Base-by-base conservation (phyloP, 53 echinoderm and acorn worm species). In the Antedon mediterranea region DNA sequence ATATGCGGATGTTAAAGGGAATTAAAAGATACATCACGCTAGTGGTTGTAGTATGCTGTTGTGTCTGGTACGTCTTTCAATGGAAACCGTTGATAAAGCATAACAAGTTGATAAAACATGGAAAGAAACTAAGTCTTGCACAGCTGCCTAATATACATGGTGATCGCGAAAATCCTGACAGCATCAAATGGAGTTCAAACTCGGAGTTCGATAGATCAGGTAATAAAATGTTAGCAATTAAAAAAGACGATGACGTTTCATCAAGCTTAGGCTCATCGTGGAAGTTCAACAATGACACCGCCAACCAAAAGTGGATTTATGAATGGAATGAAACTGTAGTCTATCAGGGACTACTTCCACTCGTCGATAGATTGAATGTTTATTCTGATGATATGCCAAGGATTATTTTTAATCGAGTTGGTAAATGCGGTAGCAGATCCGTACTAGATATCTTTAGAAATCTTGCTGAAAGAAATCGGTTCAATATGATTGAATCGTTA, bases 351-450 rank as follows among this genome's bases (percentile, higher is more conserved):
- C 2, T 57, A 23, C 20, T 57, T 6, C 57, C 57, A 18, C 57
- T 57, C 23, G 57, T 57, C 23, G 57, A 57, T 13, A 8, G 57
- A 57, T 18, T 57, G 23, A 23, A 57, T 18, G 15, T 57, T 15
- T 23, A 57, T 57, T 23, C 57, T 23, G 20, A 23, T 57, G 13
- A 41, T 41, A 57, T 18, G 23, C 57, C 57, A 11, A 57, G 57
- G 20, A 57, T 81, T 31, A 81, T 81, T 4, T 81, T 74, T 28
- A 81, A 71, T 33, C 72, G 81, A 5, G 28, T 81, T 18, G 74
- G 74, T 44, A 81, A 81, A 43, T 43, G 74, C 0, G 81, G 81
- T 31, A 81, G 81, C 20, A 44, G 81, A 9, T 73, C 32, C 30
- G 43, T 81, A 28, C 74, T 81, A 3, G 73, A 74, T 30, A 74